phyloP scores from a whole-genome alignment of 2,888 invertebrate genomes.

The Eupithecia insigniata region DNA sequence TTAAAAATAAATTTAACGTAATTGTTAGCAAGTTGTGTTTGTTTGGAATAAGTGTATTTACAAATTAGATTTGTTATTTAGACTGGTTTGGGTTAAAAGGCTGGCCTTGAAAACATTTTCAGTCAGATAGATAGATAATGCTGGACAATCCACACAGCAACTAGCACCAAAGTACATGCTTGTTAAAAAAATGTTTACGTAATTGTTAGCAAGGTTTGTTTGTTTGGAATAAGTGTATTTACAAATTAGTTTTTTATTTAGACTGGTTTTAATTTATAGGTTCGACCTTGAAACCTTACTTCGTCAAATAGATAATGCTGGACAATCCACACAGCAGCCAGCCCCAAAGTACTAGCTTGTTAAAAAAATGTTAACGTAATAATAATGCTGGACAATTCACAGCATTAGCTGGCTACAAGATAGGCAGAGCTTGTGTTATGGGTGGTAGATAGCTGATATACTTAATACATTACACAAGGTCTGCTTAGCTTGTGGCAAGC shows the following conservation, averaged over 20 bases:
- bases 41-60: not conserved
- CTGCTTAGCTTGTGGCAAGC: too few species aligned
- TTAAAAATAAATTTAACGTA: too few species aligned
- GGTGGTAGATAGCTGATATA: not conserved
- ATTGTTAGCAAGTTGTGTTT: constrained; percentile 9
- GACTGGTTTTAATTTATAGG: not conserved
- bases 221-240: not conserved
- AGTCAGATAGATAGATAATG: not conserved
- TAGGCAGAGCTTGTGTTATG: not conserved
- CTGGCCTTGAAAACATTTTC: not conserved
- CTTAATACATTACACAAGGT: not conserved
- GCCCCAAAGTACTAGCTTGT: too few species aligned
- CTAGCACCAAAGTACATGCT: not conserved
- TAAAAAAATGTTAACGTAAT: too few species aligned
- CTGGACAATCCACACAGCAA: not conserved
- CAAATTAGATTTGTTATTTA: not conserved
- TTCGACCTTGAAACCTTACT: not conserved
- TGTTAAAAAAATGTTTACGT: too few species aligned
- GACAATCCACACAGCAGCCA: not conserved
- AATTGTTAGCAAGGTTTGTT: constrained; percentile 11
- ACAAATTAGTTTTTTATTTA: not conserved
- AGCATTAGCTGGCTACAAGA: too few species aligned
- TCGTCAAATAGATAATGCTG: not conserved
- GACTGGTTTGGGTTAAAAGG: not conserved
- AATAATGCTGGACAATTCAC: too few species aligned